Evolutionary conservation across 2,888 invertebrate genomes (phyloP).

Genomic region (Epinotia bilunana): DNA sequence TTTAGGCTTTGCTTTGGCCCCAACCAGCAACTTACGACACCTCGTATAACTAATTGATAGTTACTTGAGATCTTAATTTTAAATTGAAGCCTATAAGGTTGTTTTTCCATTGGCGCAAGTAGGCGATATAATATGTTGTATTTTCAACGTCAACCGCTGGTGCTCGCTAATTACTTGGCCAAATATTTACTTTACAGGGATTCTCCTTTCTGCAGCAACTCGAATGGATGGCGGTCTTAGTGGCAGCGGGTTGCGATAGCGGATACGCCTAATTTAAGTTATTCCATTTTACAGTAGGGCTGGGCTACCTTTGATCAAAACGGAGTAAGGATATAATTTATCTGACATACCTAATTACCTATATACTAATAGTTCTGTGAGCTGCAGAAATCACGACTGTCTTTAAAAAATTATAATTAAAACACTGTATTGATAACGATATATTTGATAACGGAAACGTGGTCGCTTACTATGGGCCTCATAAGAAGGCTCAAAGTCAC

Average conservation of each 20-base stretch:
- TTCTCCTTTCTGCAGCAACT: slow-evolving; percentile 54
- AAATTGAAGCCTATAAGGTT: not conserved
- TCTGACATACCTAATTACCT: no score
- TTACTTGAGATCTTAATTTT: not conserved
- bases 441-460: no score
- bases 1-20: slow-evolving; percentile 1
- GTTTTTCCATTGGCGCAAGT: not conserved
- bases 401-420: no score
- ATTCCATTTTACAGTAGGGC: no score
- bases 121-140: not conserved
- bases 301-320: no score
- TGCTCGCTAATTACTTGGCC: slow-evolving; percentile 70
- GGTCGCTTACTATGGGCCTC: no score
- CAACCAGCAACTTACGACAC: not conserved
- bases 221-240: not conserved
- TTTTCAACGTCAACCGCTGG: slow-evolving; percentile 34
- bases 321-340: no score
- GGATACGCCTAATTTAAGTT: not conserved
- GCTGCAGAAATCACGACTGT: no score
- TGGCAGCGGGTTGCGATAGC: not conserved
- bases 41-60: not conserved
- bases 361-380: no score
- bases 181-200: slow-evolving; percentile 76
- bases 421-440: no score
- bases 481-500: no score